phyloP scores from a whole-genome alignment of 2,113 vertebrate species.

The Paramisgurnus dabryanus region DNA sequence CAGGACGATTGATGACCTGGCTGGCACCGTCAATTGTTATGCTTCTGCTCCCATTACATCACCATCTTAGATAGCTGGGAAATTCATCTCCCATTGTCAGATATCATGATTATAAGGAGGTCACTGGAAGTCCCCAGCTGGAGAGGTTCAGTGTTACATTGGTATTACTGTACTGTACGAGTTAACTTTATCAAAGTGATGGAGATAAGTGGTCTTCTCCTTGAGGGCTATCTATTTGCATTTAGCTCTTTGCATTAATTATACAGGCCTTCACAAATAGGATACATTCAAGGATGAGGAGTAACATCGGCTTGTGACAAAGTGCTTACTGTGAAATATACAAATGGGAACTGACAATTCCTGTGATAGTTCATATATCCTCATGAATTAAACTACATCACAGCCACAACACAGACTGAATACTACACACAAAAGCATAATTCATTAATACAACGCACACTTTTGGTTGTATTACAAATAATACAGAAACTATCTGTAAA shows the following conservation, averaged over 20 bases:
- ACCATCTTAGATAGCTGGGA: conserved; percentile 64
- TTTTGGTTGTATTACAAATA: not conserved
- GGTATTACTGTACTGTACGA: not conserved
- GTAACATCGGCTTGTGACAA: conserved; percentile 57
- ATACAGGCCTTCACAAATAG: conserved; percentile 68
- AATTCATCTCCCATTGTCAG: conserved; percentile 71
- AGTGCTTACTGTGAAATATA: conserved; percentile 63
- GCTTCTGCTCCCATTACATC: conserved; percentile 70
- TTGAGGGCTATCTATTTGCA: conserved; percentile 52
- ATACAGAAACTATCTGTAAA: not conserved
- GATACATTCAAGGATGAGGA: conserved; percentile 68
- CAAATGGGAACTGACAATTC: conserved; percentile 70
- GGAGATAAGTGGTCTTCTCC: conserved; percentile 44
- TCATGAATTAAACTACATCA: conserved; percentile 55
- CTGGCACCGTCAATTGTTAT: conserved; percentile 71
- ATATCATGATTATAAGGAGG: conserved; percentile 62
- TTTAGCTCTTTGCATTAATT: conserved; percentile 66
- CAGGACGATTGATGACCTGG: conserved; percentile 59
- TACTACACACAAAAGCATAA: conserved; percentile 48
- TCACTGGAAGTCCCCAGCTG: conserved; percentile 8
- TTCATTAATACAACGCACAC: conserved; percentile 26
- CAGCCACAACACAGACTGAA: conserved; percentile 38
- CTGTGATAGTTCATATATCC: conserved; percentile 65
- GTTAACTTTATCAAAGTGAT: conserved; percentile 26
- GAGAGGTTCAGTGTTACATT: conserved; percentile 5